phyloP scores from a whole-genome alignment of 2,888 invertebrate species.

The Xylota segnis region DNA sequence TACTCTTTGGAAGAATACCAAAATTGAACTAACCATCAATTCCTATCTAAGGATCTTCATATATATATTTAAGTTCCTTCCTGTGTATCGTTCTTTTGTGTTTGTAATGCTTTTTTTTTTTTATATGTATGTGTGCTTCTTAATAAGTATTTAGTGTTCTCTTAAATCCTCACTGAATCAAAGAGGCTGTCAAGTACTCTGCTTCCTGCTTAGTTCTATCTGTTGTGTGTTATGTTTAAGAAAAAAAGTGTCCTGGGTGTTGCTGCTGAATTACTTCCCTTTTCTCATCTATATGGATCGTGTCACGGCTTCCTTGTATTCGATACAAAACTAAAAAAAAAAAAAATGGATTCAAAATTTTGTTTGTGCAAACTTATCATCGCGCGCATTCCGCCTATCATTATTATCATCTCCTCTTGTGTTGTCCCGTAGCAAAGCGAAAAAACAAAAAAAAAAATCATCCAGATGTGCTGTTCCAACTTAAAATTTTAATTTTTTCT shows the following conservation, averaged over 20 bases:
- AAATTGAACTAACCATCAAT: background rate
- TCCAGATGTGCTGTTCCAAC: background rate
- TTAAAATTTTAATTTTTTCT: slow-evolving; percentile 35
- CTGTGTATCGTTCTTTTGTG: slow-evolving; percentile 8
- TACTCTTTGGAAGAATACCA: too few relatives aligned
- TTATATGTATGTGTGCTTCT: slow-evolving; percentile 2
- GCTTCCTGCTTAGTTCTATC: slow-evolving; percentile 3
- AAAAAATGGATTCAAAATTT: background rate
- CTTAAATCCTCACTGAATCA: background rate
- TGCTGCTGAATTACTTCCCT: slow-evolving; percentile 20
- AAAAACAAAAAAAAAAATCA: too few relatives aligned
- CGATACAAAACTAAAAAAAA: background rate
- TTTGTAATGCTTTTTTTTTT: background rate
- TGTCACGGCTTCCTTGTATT: slow-evolving; percentile 9
- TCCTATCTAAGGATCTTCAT: background rate
- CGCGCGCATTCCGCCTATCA: slow-evolving; percentile 9
- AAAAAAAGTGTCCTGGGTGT: slow-evolving; percentile 10
- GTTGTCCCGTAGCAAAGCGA: slow-evolving; percentile 45
- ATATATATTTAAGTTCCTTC: background rate
- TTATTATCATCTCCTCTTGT: slow-evolving; percentile 19
- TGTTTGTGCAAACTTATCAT: slow-evolving; percentile 21
- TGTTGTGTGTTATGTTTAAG: slow-evolving; percentile 27
- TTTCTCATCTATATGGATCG: slow-evolving; percentile 25
- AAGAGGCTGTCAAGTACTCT: background rate
- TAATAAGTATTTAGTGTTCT: background rate